Conservation (phyloP, 1,140 invertebrate species). For the Drosophila nikananu region DNA sequence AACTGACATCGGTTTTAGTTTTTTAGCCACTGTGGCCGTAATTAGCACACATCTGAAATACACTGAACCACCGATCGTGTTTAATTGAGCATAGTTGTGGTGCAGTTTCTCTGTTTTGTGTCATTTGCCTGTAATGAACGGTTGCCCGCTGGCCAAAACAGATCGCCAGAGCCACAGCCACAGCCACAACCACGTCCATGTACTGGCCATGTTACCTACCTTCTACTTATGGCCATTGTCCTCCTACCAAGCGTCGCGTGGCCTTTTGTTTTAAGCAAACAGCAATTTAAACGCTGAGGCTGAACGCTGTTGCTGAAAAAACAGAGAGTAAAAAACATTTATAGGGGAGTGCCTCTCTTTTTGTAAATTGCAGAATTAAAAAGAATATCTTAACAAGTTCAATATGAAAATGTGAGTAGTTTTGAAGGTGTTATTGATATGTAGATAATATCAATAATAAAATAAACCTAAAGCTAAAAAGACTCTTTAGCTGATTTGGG, state of each 20-base stretch:
- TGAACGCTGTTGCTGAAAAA: conserved; percentile 63
- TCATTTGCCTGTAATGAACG: conserved; percentile 79
- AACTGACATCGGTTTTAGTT: conserved; percentile 16
- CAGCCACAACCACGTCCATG: background rate
- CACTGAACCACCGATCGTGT: conserved; percentile 67
- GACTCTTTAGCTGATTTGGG: background rate
- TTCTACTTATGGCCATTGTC: conserved; percentile 51
- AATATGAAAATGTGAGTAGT: background rate
- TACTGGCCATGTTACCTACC: background rate
- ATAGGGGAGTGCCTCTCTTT: background rate
- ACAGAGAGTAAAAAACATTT: background rate
- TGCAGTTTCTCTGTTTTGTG: conserved; percentile 57
- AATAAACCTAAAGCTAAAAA: too few relatives aligned
- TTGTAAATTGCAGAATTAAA: background rate
- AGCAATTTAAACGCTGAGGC: conserved; percentile 62
- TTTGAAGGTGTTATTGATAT: too few relatives aligned
- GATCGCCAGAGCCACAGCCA: background rate
- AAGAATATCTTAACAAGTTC: background rate
- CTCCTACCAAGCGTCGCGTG: conserved; percentile 61
- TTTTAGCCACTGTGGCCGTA: conserved; percentile 26
- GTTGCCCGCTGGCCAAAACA: conserved; percentile 55
- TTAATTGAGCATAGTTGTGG: conserved; percentile 75
- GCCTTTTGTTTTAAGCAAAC: conserved; percentile 77
- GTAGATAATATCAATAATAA: background rate
- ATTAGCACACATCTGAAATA: conserved; percentile 65